Evolutionary conservation across 2,113 vertebrate genomes (phyloP).

Genomic region (Chionomys nivalis): DNA sequence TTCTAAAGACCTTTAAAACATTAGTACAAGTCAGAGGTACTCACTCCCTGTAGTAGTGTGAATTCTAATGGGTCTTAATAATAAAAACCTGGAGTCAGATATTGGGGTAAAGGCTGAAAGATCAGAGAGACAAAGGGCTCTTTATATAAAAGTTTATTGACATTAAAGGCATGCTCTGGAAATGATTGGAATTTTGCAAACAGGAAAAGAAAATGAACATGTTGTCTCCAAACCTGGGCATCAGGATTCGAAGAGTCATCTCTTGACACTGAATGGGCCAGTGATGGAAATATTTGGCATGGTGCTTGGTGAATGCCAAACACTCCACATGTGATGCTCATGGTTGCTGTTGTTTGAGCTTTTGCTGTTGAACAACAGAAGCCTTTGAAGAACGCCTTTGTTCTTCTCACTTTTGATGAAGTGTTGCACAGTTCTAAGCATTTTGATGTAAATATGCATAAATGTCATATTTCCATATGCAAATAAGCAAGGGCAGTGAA

Average conservation of each 20-base stretch:
- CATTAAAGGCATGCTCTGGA: background rate
- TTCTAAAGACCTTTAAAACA: background rate
- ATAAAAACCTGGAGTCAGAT: no score
- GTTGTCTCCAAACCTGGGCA: background rate
- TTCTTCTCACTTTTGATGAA: background rate
- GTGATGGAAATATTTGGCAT: background rate
- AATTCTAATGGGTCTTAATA: no score
- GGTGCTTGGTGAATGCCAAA: background rate
- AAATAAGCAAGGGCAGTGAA: background rate
- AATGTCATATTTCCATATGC: background rate
- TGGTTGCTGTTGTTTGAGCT: background rate
- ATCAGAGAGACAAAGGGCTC: background rate
- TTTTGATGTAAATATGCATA: background rate
- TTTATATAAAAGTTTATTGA: background rate
- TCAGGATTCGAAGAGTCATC: background rate
- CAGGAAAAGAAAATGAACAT: background rate
- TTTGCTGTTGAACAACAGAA: background rate
- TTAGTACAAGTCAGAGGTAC: background rate
- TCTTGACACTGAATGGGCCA: background rate
- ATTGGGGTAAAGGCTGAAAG: no score
- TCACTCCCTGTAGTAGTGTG: background rate
- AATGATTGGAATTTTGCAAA: background rate
- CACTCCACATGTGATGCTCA: background rate
- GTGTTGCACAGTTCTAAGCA: background rate
- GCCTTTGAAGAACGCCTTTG: background rate